A percentile compares a stretch with the other conserved stretches of the same genome.
These are phyloP conservation scores for Henricia sp. DNA, from an alignment of 53 echinoderm and acorn worm genomes.

Conservation along the genomic window DNA sequence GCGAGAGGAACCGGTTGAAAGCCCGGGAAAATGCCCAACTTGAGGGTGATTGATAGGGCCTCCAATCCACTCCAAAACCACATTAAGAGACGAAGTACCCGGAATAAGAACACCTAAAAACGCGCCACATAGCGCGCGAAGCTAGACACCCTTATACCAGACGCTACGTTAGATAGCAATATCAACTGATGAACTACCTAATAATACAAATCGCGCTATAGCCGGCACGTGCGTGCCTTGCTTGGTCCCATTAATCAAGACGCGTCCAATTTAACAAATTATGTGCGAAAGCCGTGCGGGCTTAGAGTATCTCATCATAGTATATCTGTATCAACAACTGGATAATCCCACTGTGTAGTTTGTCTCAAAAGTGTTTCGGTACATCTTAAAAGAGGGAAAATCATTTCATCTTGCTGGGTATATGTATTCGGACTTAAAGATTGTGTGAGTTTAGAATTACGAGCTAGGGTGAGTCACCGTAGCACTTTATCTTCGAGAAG, in stretches of 20 bases:
- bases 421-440: too few species aligned
- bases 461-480: too few species aligned
- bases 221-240: conserved; percentile 40
- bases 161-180: conserved; percentile 41
- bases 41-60: conserved; percentile 36
- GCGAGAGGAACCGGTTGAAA: not conserved
- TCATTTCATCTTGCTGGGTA: not conserved
- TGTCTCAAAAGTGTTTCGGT: conserved; percentile 1
- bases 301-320: conserved; percentile 17
- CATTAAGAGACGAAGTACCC: not conserved
- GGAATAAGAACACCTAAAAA: too few species aligned
- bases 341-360: not conserved
- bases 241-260: conserved; percentile 48
- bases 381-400: not conserved
- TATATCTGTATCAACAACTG: conserved; percentile 28
- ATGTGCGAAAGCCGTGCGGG: conserved; percentile 7
- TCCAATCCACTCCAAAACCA: conserved; percentile 2
- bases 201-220: conserved; percentile 53
- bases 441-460: too few species aligned
- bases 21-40: conserved; percentile 32
- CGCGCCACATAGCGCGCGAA: conserved; percentile 2
- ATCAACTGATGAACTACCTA: conserved; percentile 55
- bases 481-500: too few species aligned
- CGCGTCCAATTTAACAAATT: conserved; percentile 57
- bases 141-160: not conserved